These are phyloP conservation scores for Podargus strigoides DNA, from an alignment of 2,797 vertebrate genomes.

Conservation along the genomic window DNA sequence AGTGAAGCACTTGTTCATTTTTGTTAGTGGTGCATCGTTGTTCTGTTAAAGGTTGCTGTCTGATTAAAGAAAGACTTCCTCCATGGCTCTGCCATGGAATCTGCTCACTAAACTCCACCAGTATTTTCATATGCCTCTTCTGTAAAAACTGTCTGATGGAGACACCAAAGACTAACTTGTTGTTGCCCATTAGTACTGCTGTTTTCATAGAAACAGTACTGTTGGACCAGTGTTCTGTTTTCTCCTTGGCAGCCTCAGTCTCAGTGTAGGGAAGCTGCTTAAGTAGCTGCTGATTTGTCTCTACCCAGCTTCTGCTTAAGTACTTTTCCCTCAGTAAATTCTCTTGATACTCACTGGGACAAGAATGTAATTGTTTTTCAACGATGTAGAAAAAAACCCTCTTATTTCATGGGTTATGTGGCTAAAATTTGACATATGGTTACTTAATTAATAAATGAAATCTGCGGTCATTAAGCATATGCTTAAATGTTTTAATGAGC, in stretches of 20 bases:
- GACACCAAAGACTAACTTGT: background rate
- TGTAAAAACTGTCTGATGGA: background rate
- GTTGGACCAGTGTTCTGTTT: background rate
- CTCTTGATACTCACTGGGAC: background rate
- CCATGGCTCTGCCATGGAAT: background rate
- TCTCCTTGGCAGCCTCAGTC: background rate
- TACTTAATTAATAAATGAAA: slow-evolving; percentile 27
- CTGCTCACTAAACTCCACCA: slow-evolving; percentile 7
- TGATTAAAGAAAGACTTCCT: slow-evolving; percentile 21
- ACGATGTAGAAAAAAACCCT: background rate
- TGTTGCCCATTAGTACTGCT: background rate
- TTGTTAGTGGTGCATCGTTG: background rate
- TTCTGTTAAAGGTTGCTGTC: slow-evolving; percentile 20
- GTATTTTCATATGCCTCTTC: background rate
- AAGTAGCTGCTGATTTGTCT: slow-evolving; percentile 3
- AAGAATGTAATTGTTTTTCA: background rate
- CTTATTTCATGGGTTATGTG: background rate
- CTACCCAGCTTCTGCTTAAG: background rate
- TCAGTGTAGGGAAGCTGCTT: background rate
- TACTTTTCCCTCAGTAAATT: slow-evolving; percentile 30
- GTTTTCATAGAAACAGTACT: background rate
- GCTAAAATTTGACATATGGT: background rate
- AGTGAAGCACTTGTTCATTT: background rate
- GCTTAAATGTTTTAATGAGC: slow-evolving; percentile 46
- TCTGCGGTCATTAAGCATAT: slow-evolving; percentile 32